phyloP scores from a whole-genome alignment of 2,113 vertebrate species.

The Scatophagus argus region DNA sequence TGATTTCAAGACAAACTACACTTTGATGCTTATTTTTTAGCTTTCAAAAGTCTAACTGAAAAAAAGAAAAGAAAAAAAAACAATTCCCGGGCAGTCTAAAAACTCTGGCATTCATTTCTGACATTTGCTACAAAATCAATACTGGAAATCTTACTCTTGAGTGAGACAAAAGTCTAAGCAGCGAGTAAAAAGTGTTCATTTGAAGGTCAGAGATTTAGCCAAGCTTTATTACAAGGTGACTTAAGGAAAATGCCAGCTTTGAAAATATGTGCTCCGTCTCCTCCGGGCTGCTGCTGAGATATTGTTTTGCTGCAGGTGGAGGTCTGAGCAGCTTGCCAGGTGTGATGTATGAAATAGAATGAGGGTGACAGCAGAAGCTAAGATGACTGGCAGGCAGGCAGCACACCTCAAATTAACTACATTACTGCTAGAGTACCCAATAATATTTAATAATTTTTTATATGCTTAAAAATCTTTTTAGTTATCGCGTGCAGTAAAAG shows the following conservation, averaged over 20 bases:
- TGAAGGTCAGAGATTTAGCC: background rate
- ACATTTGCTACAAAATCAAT: background rate
- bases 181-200: background rate
- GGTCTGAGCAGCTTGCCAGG: background rate
- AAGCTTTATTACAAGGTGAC: background rate
- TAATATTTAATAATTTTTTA: too few relatives aligned
- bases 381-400: background rate
- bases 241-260: background rate
- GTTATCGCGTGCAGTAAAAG: too few relatives aligned
- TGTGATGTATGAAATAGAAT: conserved; percentile 6
- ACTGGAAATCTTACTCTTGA: background rate
- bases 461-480: too few relatives aligned
- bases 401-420: too few relatives aligned
- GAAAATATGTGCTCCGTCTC: background rate
- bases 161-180: background rate
- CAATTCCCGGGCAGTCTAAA: background rate
- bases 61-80: too few relatives aligned
- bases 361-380: background rate
- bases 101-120: background rate
- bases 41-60: too few relatives aligned
- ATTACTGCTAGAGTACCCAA: too few relatives aligned
- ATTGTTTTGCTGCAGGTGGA: background rate
- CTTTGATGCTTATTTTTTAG: background rate
- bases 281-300: background rate
- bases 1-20: background rate